These are phyloP conservation scores for Macropus fuliginosus DNA, from an alignment of 2,797 vertebrate species.

Conservation along the genomic window DNA sequence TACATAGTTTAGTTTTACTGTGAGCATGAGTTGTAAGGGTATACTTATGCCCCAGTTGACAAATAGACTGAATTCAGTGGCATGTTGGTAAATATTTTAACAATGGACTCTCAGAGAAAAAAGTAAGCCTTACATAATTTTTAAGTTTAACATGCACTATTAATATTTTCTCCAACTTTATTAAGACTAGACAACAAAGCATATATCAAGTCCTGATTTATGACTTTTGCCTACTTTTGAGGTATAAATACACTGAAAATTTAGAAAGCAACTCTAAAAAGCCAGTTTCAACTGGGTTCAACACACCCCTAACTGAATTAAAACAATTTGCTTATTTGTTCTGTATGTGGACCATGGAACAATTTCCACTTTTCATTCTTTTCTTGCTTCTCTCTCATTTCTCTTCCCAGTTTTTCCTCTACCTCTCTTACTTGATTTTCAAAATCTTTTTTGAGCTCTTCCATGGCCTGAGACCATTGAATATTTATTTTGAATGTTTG, in stretches of 20 bases:
- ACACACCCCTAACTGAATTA: neutral
- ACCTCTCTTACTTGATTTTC: too few relatives aligned
- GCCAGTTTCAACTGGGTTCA: neutral
- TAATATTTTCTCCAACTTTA: neutral
- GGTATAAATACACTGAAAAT: neutral
- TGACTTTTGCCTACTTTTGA: neutral
- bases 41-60: neutral
- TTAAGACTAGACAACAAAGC: neutral
- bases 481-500: too few relatives aligned
- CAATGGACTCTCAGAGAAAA: neutral
- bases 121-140: neutral
- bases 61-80: neutral
- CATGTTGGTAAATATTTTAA: neutral
- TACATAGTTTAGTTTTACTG: conserved; percentile 43
- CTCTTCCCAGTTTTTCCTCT: too few relatives aligned
- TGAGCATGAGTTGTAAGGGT: conserved; percentile 1
- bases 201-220: neutral
- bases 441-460: too few relatives aligned
- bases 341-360: neutral
- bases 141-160: neutral
- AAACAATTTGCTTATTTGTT: neutral
- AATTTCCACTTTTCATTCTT: too few relatives aligned
- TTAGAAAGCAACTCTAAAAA: neutral
- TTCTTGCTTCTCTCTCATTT: too few relatives aligned
- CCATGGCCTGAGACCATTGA: too few relatives aligned